Evolutionary conservation across 2,888 invertebrate genomes (phyloP).

Genomic region (Dyspetes luteomarginatus): DNA sequence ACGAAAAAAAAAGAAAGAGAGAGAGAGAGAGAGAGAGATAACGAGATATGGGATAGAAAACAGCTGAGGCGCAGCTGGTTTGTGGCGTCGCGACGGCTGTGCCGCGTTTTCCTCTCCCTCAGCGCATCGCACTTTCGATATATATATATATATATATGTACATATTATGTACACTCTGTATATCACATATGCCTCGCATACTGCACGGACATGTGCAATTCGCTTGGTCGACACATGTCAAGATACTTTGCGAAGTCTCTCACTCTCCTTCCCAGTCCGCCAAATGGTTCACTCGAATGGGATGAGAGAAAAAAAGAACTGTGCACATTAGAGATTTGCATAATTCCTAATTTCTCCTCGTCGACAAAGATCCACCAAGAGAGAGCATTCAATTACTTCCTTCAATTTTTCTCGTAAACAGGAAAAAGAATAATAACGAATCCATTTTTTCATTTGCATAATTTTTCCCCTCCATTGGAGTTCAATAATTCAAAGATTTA

Average conservation of each 20-base stretch:
- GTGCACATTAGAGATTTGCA: no score
- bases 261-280: not conserved
- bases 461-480: no score
- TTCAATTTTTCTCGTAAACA: no score
- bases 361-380: no score
- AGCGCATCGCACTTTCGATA: constrained; percentile 56
- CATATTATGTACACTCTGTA: constrained; percentile 22
- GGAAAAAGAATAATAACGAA: no score
- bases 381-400: no score
- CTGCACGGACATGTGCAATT: constrained; percentile 57
- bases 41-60: constrained; percentile 72
- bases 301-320: not conserved
- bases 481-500: no score
- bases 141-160: constrained; percentile 36
- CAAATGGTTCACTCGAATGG: constrained; percentile 9
- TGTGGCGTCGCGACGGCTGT: constrained; percentile 75
- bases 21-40: constrained; percentile 41
- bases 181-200: constrained; percentile 51
- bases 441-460: no score
- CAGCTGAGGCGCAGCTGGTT: constrained; percentile 81
- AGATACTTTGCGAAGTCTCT: constrained; percentile 36
- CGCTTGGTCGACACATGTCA: constrained; percentile 58
- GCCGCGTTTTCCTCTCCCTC: constrained; percentile 70
- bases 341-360: no score
- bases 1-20: constrained; percentile 20